These are phyloP conservation scores for Drosophila repletoides DNA, from an alignment of 1,140 invertebrate species.

Conservation along the genomic window DNA sequence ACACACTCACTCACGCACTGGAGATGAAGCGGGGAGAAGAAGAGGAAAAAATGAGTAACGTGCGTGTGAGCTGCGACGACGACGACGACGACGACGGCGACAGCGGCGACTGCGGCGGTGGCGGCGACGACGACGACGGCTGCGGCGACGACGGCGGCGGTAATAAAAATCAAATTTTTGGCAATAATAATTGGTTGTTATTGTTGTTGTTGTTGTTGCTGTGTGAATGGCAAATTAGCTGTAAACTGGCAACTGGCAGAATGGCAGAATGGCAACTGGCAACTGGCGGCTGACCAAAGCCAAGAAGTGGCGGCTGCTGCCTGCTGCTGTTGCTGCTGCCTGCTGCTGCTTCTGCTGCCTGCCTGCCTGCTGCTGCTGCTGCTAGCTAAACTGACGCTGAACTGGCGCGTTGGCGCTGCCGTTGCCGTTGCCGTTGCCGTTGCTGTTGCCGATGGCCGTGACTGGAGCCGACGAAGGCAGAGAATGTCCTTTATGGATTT, in stretches of 20 bases:
- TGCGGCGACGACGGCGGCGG: slow-evolving; percentile 15
- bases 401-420: slow-evolving; percentile 2
- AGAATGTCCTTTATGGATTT: slow-evolving; percentile 69
- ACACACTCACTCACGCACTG: slow-evolving; percentile 34
- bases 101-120: not conserved
- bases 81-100: slow-evolving; percentile 3
- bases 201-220: slow-evolving; percentile 32
- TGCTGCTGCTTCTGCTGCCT: slow-evolving; percentile 41
- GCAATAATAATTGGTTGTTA: slow-evolving; percentile 41
- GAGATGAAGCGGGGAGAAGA: slow-evolving; percentile 34
- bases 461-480: slow-evolving; percentile 48
- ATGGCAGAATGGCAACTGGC: slow-evolving; percentile 34
- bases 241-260: slow-evolving; percentile 28
- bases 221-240: slow-evolving; percentile 59
- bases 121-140: not conserved
- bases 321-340: slow-evolving; percentile 36
- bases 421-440: slow-evolving; percentile 1
- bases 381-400: slow-evolving; percentile 24
- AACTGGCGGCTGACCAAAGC: slow-evolving; percentile 30
- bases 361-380: slow-evolving; percentile 47
- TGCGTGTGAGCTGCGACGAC: too few relatives aligned
- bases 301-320: slow-evolving; percentile 38
- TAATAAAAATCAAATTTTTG: slow-evolving; percentile 39
- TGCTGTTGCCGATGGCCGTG: slow-evolving; percentile 27
- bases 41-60: slow-evolving; percentile 37